These are phyloP conservation scores for Drepana arcuata DNA, from an alignment of 1,140 invertebrate genomes.

Conservation along the genomic window DNA sequence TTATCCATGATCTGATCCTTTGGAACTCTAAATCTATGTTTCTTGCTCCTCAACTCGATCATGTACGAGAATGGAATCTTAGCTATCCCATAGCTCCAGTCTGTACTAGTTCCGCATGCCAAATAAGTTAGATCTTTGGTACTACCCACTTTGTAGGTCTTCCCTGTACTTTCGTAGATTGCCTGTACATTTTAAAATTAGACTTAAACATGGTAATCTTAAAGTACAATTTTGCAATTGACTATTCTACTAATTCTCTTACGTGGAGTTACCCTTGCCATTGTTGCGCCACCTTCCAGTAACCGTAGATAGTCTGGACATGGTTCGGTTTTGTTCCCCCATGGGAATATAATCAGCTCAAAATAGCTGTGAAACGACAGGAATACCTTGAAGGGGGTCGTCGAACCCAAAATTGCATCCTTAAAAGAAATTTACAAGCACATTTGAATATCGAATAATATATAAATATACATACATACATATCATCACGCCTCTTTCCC, in stretches of 20 bases:
- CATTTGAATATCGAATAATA: too few relatives aligned
- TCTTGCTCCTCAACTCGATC: slow-evolving; percentile 78
- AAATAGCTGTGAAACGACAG: slow-evolving; percentile 91
- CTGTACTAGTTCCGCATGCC: slow-evolving; percentile 78
- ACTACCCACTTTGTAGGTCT: slow-evolving; percentile 52
- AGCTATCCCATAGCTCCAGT: slow-evolving; percentile 78
- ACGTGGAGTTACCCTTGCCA: slow-evolving; percentile 56
- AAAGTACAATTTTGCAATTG: too few relatives aligned
- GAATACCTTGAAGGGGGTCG: slow-evolving; percentile 79
- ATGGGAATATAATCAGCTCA: slow-evolving; percentile 89
- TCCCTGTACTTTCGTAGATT: slow-evolving; percentile 44
- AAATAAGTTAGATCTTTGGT: slow-evolving; percentile 62
- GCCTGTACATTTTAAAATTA: slow-evolving; percentile 29
- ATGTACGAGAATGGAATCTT: slow-evolving; percentile 79
- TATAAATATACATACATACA: too few relatives aligned
- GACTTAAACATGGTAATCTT: background rate
- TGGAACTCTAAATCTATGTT: slow-evolving; percentile 78
- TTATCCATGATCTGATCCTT: slow-evolving; percentile 78
- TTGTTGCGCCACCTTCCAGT: slow-evolving; percentile 43
- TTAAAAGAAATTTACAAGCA: slow-evolving; percentile 57
- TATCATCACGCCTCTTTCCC: too few relatives aligned
- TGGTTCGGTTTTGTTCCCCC: slow-evolving; percentile 81
- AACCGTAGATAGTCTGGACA: slow-evolving; percentile 81
- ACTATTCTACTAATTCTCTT: slow-evolving; percentile 28
- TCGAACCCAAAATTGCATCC: slow-evolving; percentile 72